Base-by-base conservation (phyloP, 1,140 invertebrate genomes). In the Cataglyphis hispanica region DNA sequence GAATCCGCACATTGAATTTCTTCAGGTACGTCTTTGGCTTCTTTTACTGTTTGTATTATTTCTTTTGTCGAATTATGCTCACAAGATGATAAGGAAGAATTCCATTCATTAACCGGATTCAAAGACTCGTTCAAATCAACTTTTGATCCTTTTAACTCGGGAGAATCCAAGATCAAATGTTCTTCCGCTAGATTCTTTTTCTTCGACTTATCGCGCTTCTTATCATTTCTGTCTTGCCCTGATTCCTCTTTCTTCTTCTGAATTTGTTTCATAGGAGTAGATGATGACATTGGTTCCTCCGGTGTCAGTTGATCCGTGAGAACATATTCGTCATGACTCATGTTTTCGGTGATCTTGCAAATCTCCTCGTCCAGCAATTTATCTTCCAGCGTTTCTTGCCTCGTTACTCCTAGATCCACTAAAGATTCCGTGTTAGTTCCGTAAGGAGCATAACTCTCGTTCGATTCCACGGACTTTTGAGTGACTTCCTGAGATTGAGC, bases 291-390 rank as follows among this genome's bases (percentile, higher is more conserved):
- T 0, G 90, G 89, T 0, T 86, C 74, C 4, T 90, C 66, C 0
- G 94, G 93, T 83, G 93, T 94, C 0, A 95, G 81, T 34, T 94
- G 94, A 85, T 95, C 94, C 0, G 94, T 95, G 0, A 95, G 74
- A 0, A 95, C 95, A 31, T 95, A 95, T 13, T 95, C 95, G 7
- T 95, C 95, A 22, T 95, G 95, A 0, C 93, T 94, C 95, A 95
- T 95, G 19, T 95, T 95, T 27, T 95, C 94, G 0, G 94, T 95
- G 10, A 95, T 95, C 53, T 95, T 95, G 34, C 94, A 95, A 34
- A 95, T 95, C 58, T 95, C 95, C 34, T 95, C 94, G 27, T 95
- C 94, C 0, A 95, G 72, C 22, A 95, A 87, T 43, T 95, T 92
- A 13, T 95, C 94, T 53, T 95, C 95, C 0, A 94, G 53, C 31